Base-by-base conservation (phyloP, 2,888 invertebrate genomes). In the Strigamia maritima region DNA sequence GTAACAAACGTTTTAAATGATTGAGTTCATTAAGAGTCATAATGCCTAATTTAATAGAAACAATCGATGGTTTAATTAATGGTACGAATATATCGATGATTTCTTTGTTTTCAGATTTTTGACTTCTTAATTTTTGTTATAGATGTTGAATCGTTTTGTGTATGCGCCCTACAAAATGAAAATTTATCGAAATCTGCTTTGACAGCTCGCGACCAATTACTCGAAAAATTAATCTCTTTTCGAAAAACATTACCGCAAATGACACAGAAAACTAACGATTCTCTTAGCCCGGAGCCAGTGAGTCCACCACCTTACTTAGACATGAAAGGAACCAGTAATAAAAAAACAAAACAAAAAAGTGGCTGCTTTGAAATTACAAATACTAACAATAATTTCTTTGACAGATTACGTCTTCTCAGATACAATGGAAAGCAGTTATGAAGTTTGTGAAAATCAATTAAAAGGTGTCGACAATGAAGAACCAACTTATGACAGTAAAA, bases 381-480 rank as follows among this genome's bases (percentile, higher is more conserved):
- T n/a, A 38, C 38, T 6, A 38, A 10, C 6, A 8, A 8, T 38
- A 38, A 8, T 65, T 65, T 65, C 6, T 65, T 24, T 65, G 4
- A 8, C 74, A 74, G 74, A 22, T 74, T 74, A 74, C 16, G 74
- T 74, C 7, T 74, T 74, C 16, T 74, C 74, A 19, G 74, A 74
- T 74, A 4, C 24, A 19, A 16, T 12, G 6, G 74, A 74, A 2
- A 31, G 31, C 22, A 8, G 16, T 31, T 74, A 74, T 22, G 74
- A 74, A 22, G 22, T 74, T 74, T 74, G 74, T 74, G 28, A 74
- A 26, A 10, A 8, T 22, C 6, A 2, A 19, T 16, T 10, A 54
- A 16, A 54, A 7, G 16, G 6, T 7, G 54, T 16, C 6, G 19
- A 54, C 6, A 16, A 6, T 54, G 54, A 54, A 54, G 54, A 54